phyloP scores from a whole-genome alignment of 2,888 invertebrate genomes.

The Agrotis ipsilon region DNA sequence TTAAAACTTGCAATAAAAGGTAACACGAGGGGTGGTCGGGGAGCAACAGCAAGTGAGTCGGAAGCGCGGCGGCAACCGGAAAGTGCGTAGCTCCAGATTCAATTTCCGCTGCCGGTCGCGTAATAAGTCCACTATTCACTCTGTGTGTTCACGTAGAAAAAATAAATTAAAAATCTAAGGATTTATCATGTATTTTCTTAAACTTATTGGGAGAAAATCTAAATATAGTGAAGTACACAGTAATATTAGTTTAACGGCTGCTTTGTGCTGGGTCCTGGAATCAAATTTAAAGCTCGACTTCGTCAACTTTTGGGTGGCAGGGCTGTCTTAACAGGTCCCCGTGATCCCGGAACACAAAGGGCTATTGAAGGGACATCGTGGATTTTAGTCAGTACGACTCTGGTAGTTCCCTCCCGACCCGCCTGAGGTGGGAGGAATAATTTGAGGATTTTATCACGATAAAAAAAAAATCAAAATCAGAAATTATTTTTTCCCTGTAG shows the following conservation, averaged over 20 bases:
- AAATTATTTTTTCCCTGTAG: background rate
- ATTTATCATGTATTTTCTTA: slow-evolving; percentile 36
- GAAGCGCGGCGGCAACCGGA: slow-evolving; percentile 84
- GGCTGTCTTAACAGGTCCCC: no score
- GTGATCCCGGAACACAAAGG: no score
- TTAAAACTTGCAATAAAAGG: slow-evolving; percentile 75
- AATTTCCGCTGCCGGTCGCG: slow-evolving; percentile 87
- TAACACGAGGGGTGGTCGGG: slow-evolving; percentile 68
- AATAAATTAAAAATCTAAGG: slow-evolving; percentile 62
- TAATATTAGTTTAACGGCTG: no score
- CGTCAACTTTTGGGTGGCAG: no score
- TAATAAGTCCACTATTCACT: slow-evolving; percentile 87
- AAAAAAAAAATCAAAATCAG: no score
- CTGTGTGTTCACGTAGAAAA: slow-evolving; percentile 75
- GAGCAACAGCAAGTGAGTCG: slow-evolving; percentile 72
- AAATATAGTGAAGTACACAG: background rate
- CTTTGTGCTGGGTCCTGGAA: no score
- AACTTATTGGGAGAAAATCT: slow-evolving; percentile 5
- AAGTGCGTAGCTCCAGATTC: slow-evolving; percentile 89
- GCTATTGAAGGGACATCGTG: no score
- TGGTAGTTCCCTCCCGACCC: no score
- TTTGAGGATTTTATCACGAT: no score
- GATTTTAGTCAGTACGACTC: no score
- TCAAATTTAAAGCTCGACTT: no score
- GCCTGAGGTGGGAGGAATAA: no score